phyloP scores from a whole-genome alignment of 2,113 vertebrate genomes.

The Pipra filicauda region DNA sequence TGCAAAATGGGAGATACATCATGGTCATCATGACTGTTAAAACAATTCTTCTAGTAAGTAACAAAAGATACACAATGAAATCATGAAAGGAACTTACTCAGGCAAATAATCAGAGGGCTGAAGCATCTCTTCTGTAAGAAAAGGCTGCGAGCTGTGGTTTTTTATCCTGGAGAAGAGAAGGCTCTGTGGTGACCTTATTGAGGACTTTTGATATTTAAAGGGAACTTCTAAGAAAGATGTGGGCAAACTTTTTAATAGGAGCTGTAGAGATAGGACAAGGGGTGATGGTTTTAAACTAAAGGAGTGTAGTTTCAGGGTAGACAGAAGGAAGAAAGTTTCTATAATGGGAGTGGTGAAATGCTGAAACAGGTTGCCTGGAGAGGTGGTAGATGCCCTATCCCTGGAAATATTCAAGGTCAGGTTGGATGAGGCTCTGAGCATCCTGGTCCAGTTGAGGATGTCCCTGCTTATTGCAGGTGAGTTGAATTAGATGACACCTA shows the following conservation, averaged over 20 bases:
- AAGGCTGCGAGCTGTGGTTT: not conserved
- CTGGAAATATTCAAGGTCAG: not conserved
- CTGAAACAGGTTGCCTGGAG: not conserved
- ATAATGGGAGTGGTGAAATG: not conserved
- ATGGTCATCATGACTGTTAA: not conserved
- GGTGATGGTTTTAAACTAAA: not conserved
- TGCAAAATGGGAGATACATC: not conserved
- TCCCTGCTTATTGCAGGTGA: not conserved
- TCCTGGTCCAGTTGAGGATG: not conserved
- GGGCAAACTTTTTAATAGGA: not conserved
- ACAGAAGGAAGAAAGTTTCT: not conserved
- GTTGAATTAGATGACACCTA: not conserved
- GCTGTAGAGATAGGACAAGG: not conserved
- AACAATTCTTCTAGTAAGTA: not conserved
- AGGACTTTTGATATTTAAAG: not conserved
- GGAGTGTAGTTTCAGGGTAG: not conserved
- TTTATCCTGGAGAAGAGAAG: not conserved
- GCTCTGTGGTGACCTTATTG: not conserved
- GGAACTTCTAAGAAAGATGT: not conserved
- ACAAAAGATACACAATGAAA: not conserved
- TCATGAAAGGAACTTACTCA: not conserved
- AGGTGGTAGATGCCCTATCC: not conserved
- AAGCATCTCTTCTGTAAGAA: not conserved
- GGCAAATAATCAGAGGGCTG: not conserved
- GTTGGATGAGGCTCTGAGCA: not conserved